These are phyloP conservation scores for Micromys minutus DNA, from an alignment of 2,113 vertebrate species.

Conservation along the genomic window DNA sequence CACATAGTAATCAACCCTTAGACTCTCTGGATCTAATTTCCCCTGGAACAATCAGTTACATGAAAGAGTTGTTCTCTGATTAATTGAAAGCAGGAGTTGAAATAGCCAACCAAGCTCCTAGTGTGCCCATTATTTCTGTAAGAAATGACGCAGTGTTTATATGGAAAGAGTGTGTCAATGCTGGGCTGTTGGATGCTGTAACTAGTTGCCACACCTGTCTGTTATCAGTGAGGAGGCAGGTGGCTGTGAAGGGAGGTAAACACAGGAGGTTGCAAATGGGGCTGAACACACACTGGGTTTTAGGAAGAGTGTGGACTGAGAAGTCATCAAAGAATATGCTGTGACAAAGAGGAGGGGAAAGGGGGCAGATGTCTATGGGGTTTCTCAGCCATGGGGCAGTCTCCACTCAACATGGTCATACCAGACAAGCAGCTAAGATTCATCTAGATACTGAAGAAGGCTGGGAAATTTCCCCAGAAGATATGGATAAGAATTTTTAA, in stretches of 20 bases:
- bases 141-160: neutral
- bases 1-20: fast-evolving
- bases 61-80: neutral
- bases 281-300: fast-evolving
- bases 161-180: fast-evolving
- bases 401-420: neutral
- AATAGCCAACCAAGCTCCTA: neutral
- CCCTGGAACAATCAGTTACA: neutral
- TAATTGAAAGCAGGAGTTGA: neutral
- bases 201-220: fast-evolving
- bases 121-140: fast-evolving
- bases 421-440: neutral
- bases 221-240: neutral
- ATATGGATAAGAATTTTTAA: neutral
- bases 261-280: fast-evolving
- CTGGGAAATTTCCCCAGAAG: no score
- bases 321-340: fast-evolving
- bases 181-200: fast-evolving
- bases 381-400: no score
- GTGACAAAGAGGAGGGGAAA: neutral
- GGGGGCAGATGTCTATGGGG: fast-evolving
- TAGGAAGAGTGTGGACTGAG: no score
- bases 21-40: neutral
- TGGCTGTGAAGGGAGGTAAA: fast-evolving
- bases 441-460: neutral